These are phyloP conservation scores for Trichonephila inaurata DNA, from an alignment of 1,140 invertebrate genomes.

Conservation along the genomic window DNA sequence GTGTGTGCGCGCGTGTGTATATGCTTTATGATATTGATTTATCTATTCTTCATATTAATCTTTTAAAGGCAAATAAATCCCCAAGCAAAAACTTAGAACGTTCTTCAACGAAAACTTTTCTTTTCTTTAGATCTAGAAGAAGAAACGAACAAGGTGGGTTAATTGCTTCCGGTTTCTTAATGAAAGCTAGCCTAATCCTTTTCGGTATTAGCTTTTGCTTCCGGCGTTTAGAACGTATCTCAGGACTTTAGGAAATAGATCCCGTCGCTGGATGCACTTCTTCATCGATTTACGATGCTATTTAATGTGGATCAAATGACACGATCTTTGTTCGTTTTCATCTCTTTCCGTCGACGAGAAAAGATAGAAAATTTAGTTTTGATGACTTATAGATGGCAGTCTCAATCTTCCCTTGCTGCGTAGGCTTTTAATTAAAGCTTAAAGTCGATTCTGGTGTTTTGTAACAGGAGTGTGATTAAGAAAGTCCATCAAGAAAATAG, in stretches of 20 bases:
- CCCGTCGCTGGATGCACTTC: not conserved
- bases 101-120: not conserved
- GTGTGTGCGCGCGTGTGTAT: not conserved
- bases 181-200: slow-evolving; percentile 60
- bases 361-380: slow-evolving; percentile 45
- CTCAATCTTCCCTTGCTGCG: not conserved
- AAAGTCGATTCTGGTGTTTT: not conserved
- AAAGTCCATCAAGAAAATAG: not conserved
- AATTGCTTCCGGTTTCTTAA: slow-evolving; percentile 66
- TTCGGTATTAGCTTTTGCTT: slow-evolving; percentile 59
- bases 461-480: not conserved
- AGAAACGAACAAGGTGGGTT: slow-evolving; percentile 50
- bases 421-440: slow-evolving; percentile 23
- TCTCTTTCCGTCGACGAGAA: not conserved
- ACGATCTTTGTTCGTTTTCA: not conserved
- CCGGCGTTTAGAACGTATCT: slow-evolving; percentile 40
- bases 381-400: not conserved
- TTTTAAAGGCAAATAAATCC: not conserved
- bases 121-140: not conserved
- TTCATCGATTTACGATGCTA: slow-evolving; percentile 59
- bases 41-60: slow-evolving; percentile 13
- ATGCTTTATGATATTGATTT: slow-evolving; percentile 56
- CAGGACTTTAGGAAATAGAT: slow-evolving; percentile 33
- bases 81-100: not conserved
- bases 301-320: slow-evolving; percentile 56